A percentile compares a stretch with the other conserved stretches of the same genome.
phyloP scores from a whole-genome alignment of 2,113 vertebrate species.

The Apteryx mantelli region DNA sequence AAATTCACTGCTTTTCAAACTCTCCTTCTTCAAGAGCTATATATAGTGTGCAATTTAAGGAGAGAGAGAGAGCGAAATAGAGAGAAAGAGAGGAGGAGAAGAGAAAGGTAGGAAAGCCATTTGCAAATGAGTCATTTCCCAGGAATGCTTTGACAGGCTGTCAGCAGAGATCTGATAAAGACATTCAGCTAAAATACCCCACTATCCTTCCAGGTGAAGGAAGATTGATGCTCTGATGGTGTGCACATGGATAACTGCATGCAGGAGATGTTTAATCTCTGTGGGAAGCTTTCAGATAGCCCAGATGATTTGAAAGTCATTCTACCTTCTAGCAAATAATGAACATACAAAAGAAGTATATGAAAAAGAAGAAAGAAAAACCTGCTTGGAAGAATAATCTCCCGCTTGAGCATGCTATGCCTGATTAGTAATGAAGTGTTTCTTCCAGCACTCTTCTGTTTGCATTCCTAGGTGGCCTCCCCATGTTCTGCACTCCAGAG shows the following conservation, averaged over 20 bases:
- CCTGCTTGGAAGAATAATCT: not conserved
- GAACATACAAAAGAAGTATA: not conserved
- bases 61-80: not conserved
- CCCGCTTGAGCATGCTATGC: not conserved
- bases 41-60: conserved; percentile 20
- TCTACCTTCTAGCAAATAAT: conserved; percentile 30
- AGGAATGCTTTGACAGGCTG: conserved; percentile 55
- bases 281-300: not conserved
- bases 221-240: not conserved
- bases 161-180: conserved; percentile 46
- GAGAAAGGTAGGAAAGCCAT: conserved; percentile 16
- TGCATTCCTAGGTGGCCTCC: not conserved
- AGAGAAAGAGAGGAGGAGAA: not conserved
- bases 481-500: not conserved
- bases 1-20: conserved; percentile 8
- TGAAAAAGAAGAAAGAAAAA: not conserved
- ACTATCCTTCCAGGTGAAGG: not conserved
- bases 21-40: not conserved
- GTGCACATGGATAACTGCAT: not conserved
- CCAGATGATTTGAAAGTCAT: not conserved
- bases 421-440: not conserved
- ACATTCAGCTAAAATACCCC: conserved; percentile 24
- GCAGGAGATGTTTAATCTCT: conserved; percentile 9
- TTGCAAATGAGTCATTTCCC: conserved; percentile 21
- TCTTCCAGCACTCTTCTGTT: not conserved